These are phyloP conservation scores for Megalopta genalis DNA, from an alignment of 1,140 invertebrate species.

Conservation along the genomic window DNA sequence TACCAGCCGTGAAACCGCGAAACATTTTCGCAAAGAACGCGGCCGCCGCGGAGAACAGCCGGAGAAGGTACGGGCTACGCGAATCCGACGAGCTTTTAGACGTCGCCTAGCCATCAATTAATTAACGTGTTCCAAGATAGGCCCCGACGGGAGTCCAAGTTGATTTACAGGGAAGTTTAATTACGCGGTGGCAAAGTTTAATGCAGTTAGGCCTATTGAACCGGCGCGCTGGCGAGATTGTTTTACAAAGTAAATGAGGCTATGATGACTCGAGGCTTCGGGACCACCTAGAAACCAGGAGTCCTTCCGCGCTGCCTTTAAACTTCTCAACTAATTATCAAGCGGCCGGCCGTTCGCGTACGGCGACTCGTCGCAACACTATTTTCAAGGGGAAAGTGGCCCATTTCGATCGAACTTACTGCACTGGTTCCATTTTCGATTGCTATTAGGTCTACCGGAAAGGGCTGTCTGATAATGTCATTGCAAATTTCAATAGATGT, in stretches of 20 bases:
- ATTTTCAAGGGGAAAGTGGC: background rate
- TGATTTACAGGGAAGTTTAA: conserved; percentile 64
- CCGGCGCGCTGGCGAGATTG: conserved; percentile 71
- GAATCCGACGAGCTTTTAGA: background rate
- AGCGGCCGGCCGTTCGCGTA: conserved; percentile 45
- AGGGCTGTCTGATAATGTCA: too few species aligned
- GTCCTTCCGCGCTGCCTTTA: conserved; percentile 48
- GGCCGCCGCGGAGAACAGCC: too few species aligned
- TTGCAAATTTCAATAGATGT: too few species aligned
- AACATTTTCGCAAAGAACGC: background rate
- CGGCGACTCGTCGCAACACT: background rate
- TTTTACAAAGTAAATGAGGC: conserved; percentile 79
- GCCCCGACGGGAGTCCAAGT: background rate
- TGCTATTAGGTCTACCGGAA: too few species aligned
- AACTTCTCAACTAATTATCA: conserved; percentile 63
- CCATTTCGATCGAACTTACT: too few species aligned
- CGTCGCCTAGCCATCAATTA: conserved; percentile 21
- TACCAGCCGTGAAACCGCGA: background rate
- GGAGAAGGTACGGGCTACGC: background rate
- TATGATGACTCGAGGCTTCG: conserved; percentile 77
- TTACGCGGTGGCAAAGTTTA: conserved; percentile 74
- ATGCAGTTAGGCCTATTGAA: conserved; percentile 75
- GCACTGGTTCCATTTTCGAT: too few species aligned
- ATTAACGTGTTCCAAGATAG: conserved; percentile 12
- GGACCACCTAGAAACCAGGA: conserved; percentile 73